Evolutionary conservation across 2,797 vertebrate genomes (phyloP), one percentile per base, ranked within the genome.

Genomic region (Oreortyx pictus): DNA sequence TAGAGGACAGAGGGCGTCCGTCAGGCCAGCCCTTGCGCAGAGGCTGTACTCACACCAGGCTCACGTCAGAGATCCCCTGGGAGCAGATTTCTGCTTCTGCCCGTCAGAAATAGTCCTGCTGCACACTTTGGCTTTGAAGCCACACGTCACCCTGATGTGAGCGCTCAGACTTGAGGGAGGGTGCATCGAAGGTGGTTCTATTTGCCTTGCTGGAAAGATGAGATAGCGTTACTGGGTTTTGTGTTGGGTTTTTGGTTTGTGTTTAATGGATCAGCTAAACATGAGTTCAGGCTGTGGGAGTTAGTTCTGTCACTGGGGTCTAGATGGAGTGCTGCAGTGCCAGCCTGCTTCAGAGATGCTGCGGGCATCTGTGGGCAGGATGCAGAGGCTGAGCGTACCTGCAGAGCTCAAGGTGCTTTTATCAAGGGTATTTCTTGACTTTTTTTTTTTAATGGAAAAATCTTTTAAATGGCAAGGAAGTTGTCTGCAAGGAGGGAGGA

Each of bases 1-100:
- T 52, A 92, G 81, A 92, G 96, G 83, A 9, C 9, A 91, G 73
- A 84, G 60, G n/a, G 19, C 5, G 13, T 84, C 94, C 65, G 15
- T 82, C 78, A 18, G 0, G 33, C 41, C 86, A 81, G 11, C 41
- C 71, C 5, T 68, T 2, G 2, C 80, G 35, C 59, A 70, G 78
- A 56, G 31, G 11, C 29, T 56, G 52, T 19, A 17, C 18, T 56
- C 31, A 67, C 4, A 2, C 44, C 1, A 0, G n/a, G 50, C n/a
- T 92, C 46, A 57, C 0, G 7, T 0, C 68, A 6, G 33, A 41
- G 62, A 44, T 91, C 50, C 85, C 72, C 4, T 0, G 24, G 76
- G 88, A 92, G 22, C 47, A 39, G 33, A 16, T 57, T 88, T 70
- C 56, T 83, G 64, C 49, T 81, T 54, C 83, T 70, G 85, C 64